A percentile compares a stretch with the other conserved stretches of the same genome.
Evolutionary conservation across 2,113 vertebrate species (phyloP).

Genomic region (Microtus oregoni): DNA sequence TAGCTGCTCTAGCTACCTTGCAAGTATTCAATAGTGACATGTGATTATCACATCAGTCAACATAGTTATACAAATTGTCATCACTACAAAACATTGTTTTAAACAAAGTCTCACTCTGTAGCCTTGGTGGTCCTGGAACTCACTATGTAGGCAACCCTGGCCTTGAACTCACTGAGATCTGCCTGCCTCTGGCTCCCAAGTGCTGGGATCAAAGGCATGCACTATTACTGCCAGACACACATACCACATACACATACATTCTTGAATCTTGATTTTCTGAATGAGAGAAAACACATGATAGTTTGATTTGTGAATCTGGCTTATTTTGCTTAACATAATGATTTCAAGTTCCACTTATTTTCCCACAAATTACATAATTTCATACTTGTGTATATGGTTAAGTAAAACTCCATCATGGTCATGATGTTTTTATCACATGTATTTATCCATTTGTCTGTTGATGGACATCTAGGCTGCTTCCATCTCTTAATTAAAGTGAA

Average conservation of each 20-base stretch:
- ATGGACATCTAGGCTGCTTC: neutral
- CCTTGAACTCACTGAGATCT: neutral
- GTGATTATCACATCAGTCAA: neutral
- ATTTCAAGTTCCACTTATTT: neutral
- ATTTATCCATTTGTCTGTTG: neutral
- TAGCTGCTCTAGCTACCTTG: constrained; percentile 21
- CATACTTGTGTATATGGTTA: neutral
- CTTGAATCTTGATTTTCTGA: neutral
- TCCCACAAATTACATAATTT: neutral
- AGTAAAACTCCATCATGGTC: neutral
- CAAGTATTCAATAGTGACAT: neutral
- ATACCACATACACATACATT: neutral
- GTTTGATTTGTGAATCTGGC: neutral
- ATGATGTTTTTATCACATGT: neutral
- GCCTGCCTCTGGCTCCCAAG: neutral
- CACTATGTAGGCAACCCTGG: neutral
- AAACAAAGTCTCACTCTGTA: neutral
- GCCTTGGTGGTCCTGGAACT: neutral
- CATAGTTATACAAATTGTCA: neutral
- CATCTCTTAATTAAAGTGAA: neutral
- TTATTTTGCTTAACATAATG: neutral
- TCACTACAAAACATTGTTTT: neutral
- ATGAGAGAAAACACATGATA: neutral
- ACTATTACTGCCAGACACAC: neutral
- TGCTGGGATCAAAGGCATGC: neutral